Evolutionary conservation across 1,140 invertebrate genomes (phyloP), one percentile per base, ranked within the genome.

Genomic region (Papilio aristodemus): DNA sequence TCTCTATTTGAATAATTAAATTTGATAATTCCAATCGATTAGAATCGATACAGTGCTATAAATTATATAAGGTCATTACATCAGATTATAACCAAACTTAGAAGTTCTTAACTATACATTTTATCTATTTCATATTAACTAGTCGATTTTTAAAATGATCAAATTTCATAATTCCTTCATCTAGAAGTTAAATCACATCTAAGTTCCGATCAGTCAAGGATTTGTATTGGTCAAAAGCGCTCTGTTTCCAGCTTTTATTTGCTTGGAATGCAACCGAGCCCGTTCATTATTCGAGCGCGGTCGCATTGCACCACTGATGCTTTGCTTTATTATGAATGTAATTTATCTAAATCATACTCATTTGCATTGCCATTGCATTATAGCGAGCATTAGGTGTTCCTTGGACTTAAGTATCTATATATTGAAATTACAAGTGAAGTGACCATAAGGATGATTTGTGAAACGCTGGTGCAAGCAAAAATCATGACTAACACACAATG

Each of bases 231-330:
- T 46, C 43, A 46, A 17, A 19, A 46, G 17, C 14, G 14, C 17
- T 46, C 13, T 41, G 19, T 25, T 25, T 19, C 13, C 46, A 54
- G 46, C 10, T 13, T 54, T 11, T 54, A 54, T 54, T 54, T 25
- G 46, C 19, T 54, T 22, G 46, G 46, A 54, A 54, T 54, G 46
- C 22, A 54, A 54, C 10, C 14, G 14, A 19, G 19, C 46, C 46
- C 19, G 17, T 54, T 54, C 46, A 54, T 54, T 54, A 54, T 19
- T 22, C 19, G 46, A 54, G 10, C 46, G 46, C 19, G 46, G 22
- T 54, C 46, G 46, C 46, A 54, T 54, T 54, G 46, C 46, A 22
- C 46, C 19, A 54, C 46, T 54, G 46, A 54, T n/a, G n/a, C n/a
- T n/a, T 54, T 54, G 19, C 46, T 54, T 54, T 54, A 54, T 54